Evolutionary conservation across 37 sponge, comb jelly and placozoan genomes (phyloP).

Genomic region (Hormiphora californensis): DNA sequence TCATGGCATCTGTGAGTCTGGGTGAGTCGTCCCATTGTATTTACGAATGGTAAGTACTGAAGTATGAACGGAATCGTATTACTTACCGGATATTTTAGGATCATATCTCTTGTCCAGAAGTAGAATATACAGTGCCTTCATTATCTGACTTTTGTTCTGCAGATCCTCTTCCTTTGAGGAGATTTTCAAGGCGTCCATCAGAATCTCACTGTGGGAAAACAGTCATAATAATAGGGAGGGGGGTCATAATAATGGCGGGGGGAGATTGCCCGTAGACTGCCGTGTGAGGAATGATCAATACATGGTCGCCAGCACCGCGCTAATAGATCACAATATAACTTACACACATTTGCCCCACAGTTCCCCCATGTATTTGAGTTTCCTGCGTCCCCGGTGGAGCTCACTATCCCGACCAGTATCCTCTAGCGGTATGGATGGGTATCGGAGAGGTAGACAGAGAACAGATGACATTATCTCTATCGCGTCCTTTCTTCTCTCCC

Average conservation of each 20-base stretch:
- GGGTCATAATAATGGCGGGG: no score
- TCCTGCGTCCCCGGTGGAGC: neutral
- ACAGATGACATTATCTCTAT: slow-evolving; percentile 35
- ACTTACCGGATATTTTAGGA: no score
- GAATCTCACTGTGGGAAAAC: no score
- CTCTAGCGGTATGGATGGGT: slow-evolving; percentile 17
- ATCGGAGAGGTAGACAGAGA: slow-evolving; percentile 40
- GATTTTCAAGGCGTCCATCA: neutral
- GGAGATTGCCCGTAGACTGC: no score
- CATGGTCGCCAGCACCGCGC: no score
- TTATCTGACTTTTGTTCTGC: slow-evolving; percentile 27
- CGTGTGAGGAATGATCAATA: no score
- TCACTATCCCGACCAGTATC: neutral
- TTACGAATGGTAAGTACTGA: no score
- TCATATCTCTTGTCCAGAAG: slow-evolving; percentile 11
- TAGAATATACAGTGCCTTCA: slow-evolving; percentile 28
- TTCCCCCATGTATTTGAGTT: slow-evolving; percentile 3
- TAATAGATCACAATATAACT: no score
- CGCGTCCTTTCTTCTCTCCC: neutral
- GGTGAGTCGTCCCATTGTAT: no score
- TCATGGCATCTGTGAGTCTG: no score
- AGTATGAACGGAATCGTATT: no score
- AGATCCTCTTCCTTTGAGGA: slow-evolving; percentile 1
- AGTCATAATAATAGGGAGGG: no score
- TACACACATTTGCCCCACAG: slow-evolving; percentile 35